Percentiles rank a stretch among this genome's conserved stretches.
phyloP scores from a whole-genome alignment of 2,797 vertebrate genomes.

The Hemitrygon akajei region DNA sequence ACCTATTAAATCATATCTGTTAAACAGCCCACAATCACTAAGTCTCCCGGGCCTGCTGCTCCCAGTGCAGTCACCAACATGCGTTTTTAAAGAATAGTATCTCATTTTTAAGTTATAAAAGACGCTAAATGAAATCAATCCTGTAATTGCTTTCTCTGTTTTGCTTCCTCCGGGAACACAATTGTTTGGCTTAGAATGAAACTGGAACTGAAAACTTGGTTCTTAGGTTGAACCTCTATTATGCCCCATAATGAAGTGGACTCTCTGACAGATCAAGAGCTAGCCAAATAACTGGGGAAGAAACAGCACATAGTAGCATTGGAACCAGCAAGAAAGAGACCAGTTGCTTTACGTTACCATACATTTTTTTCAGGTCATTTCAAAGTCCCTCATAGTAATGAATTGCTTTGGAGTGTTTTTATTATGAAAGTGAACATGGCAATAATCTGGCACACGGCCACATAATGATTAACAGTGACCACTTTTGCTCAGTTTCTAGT shows the following conservation, averaged over 20 bases:
- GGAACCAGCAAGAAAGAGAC: not conserved
- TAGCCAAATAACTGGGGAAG: not conserved
- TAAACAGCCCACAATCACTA: not conserved
- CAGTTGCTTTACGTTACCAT: not conserved
- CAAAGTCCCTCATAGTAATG: not conserved
- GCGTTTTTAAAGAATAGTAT: not conserved
- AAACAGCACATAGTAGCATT: not conserved
- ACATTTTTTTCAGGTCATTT: not conserved
- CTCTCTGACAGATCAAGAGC: not conserved
- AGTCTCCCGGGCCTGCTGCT: not conserved
- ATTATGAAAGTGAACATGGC: not conserved
- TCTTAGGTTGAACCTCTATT: not conserved
- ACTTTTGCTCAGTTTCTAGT: not conserved
- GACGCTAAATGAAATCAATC: not conserved
- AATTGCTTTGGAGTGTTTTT: not conserved
- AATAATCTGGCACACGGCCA: not conserved
- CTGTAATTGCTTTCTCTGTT: not conserved
- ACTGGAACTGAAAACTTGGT: not conserved
- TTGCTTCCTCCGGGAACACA: not conserved
- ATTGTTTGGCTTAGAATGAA: not conserved
- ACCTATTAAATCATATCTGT: slow-evolving; percentile 15
- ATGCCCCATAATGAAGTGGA: not conserved
- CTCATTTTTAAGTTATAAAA: not conserved
- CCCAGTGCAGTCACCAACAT: not conserved
- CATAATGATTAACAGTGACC: not conserved